Evolutionary conservation across 2,797 vertebrate genomes (phyloP).

Genomic region (Tiaroga cobitis): DNA sequence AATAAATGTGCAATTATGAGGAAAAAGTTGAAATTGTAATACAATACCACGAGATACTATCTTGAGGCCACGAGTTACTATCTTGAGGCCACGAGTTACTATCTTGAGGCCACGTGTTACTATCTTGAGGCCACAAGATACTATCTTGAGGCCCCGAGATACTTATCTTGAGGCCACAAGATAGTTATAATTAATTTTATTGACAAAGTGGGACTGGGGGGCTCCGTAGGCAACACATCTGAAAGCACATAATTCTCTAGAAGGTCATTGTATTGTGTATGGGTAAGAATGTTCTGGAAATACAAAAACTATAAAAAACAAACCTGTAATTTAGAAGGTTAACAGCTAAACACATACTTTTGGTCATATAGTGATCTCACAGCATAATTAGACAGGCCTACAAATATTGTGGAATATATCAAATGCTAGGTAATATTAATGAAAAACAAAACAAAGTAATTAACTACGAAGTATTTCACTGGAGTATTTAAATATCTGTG

Average conservation of each 20-base stretch:
- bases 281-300: background rate
- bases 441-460: background rate
- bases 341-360: background rate
- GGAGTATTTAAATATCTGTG: background rate
- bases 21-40: background rate
- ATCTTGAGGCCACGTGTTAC: no score
- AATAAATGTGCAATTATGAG: background rate
- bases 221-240: background rate
- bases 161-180: no score
- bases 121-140: no score
- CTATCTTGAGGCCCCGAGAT: no score
- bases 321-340: background rate
- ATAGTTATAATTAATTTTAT: no score
- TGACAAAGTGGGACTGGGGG: no score
- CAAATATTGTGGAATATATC: background rate
- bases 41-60: no score
- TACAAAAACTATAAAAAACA: background rate
- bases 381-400: background rate
- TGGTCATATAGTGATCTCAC: background rate
- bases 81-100: no score
- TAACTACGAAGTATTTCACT: background rate
- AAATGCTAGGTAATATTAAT: background rate
- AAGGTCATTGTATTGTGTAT: background rate
- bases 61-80: no score
- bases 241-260: background rate